Base-by-base conservation (phyloP, 2,888 invertebrate species). In the Pomacea canaliculata region DNA sequence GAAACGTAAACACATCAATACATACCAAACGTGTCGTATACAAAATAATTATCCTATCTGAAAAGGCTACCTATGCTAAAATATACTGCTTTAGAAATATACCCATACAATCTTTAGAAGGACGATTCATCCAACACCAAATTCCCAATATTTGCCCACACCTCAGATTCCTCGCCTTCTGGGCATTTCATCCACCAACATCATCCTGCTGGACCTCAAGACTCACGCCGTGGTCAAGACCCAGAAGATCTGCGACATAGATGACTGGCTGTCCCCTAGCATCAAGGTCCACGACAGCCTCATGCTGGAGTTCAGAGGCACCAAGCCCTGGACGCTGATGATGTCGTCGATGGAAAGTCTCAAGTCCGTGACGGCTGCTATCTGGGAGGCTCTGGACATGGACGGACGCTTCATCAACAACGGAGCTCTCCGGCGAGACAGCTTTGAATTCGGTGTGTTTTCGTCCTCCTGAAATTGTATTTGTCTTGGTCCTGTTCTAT, bases 341-440 rank as follows among this genome's bases (percentile, higher is more conserved):
- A 92, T 90, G 92, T 91, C 93, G 72, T 92, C 93, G 73, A 92
- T 86, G 46, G 89, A 89, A 76, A 87, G 87, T 81, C 86, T 92
- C 80, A 92, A 92, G 88, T 92, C 93, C 82, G 89, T 92, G 71
- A 91, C 92, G 67, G 91, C 91, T 79, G 92, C 92, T 71, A 92
- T 94, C 88, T 94, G 94, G 92, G 93, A 94, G 89, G 93, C 94
- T 86, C 92, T 94, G 89, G 92, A 93, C 85, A 92, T 93, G 90
- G 88, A 89, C 76, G 86, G 87, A 0, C 79, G 87, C 37, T 88
- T 86, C 76, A 81, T 89, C 10, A 86, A 86, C 72, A 87, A 85
- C 70, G 85, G 84, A 10, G 83, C 86, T 5, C 79, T 88, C 4
- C 80, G 86, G 51, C 78, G 88, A 60, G 87, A 88, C 76, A 88